Percentiles rank a stretch among this genome's conserved stretches.
phyloP scores from a whole-genome alignment of 2,888 invertebrate genomes.

The Cactoblastis cactorum region DNA sequence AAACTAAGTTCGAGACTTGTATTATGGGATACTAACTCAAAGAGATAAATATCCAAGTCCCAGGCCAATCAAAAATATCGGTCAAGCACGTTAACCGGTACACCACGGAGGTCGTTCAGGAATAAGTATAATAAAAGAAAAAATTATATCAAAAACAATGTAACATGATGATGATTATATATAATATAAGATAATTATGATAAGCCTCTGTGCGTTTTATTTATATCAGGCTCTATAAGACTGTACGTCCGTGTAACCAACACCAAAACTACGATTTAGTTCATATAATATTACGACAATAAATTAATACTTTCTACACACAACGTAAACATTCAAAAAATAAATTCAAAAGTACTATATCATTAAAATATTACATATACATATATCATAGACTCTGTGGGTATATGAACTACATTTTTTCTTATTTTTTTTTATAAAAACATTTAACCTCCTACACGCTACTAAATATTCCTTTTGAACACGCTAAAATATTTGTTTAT shows the following conservation, averaged over 20 bases:
- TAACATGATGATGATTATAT: too few relatives aligned
- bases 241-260: conserved; percentile 4
- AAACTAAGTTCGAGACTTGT: too few relatives aligned
- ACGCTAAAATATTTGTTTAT: conserved; percentile 23
- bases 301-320: conserved; percentile 18
- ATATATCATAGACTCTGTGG: conserved; percentile 42
- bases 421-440: conserved; percentile 64
- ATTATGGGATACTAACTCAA: too few relatives aligned
- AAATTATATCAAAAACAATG: too few relatives aligned
- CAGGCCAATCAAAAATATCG: too few relatives aligned
- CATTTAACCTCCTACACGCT: conserved; percentile 35
- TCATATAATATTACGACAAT: conserved; percentile 13
- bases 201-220: too few relatives aligned
- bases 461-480: conserved; percentile 22
- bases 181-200: too few relatives aligned
- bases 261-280: conserved; percentile 20
- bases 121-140: too few relatives aligned
- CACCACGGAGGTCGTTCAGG: too few relatives aligned
- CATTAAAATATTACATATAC: conserved; percentile 26
- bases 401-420: conserved; percentile 68
- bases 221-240: background rate
- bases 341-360: conserved; percentile 20
- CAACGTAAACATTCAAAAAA: conserved; percentile 26
- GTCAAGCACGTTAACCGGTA: too few relatives aligned
- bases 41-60: too few relatives aligned